Percentiles rank a stretch among this genome's conserved stretches.
Evolutionary conservation across 2,888 invertebrate species (phyloP).

Genomic region (Drosophila neotestacea): DNA sequence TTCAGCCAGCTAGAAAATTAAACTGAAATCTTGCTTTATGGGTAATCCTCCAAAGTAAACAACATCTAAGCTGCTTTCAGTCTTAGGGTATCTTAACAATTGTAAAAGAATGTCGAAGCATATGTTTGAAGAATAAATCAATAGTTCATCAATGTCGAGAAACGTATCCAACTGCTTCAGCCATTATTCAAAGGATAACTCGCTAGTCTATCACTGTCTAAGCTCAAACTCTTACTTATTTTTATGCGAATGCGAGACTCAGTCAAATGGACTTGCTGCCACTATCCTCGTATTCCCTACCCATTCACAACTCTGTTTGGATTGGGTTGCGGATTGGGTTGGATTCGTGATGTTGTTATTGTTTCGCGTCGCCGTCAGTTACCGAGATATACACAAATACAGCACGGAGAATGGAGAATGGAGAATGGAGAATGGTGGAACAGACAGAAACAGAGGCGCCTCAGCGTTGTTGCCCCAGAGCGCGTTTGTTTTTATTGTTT

Average conservation of each 20-base stretch:
- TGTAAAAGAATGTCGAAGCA: not conserved
- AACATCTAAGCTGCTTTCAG: not conserved
- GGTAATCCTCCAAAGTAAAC: too few species aligned
- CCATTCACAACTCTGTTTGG: slow-evolving; percentile 18
- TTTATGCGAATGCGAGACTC: slow-evolving; percentile 29
- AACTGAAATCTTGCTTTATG: too few species aligned
- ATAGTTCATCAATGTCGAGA: too few species aligned
- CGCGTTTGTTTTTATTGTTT: slow-evolving; percentile 72
- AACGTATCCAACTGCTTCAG: not conserved
- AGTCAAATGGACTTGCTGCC: slow-evolving; percentile 33
- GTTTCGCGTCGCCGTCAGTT: slow-evolving; percentile 55
- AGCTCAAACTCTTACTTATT: slow-evolving; percentile 3
- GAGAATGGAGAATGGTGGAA: slow-evolving; percentile 6
- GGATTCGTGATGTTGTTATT: slow-evolving; percentile 41
- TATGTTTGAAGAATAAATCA: not conserved
- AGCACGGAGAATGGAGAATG: slow-evolving; percentile 5
- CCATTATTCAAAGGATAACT: slow-evolving; percentile 20
- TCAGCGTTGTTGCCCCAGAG: slow-evolving; percentile 52
- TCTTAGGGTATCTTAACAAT: not conserved
- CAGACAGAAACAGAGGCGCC: slow-evolving; percentile 22
- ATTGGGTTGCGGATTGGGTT: slow-evolving; percentile 11
- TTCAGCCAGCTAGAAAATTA: too few species aligned
- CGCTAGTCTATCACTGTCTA: not conserved
- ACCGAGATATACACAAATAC: slow-evolving; percentile 45
- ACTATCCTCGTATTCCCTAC: slow-evolving; percentile 17